Base-by-base conservation (phyloP, 2,797 vertebrate genomes). In the Eupleurogrammus muticus region DNA sequence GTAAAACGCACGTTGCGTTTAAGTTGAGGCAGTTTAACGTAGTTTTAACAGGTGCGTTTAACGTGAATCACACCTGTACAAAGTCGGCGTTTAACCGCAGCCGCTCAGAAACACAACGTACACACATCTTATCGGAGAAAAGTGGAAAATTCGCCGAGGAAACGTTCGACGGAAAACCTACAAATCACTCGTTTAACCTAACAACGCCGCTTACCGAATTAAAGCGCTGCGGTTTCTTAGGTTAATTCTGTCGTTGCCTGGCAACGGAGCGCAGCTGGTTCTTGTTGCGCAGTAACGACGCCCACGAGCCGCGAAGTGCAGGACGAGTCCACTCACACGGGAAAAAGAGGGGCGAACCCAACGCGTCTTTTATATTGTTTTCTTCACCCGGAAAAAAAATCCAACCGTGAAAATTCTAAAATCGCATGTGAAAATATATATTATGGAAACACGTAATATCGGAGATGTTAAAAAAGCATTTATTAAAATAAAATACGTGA, bases 261-360 rank as follows among this genome's bases (percentile, higher is more conserved):
- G 89, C 81, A 91, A 87, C 87, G 20, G 11, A 7, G 1, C 6
- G 58, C 42, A n/a, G 46, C 17, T 70, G 62, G 49, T 62, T 68
- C 16, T 67, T 19, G 53, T 1, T 50, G 78, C 80, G 92, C 90
- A 91, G 60, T 56, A n/a, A 0, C 24, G 21, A 80, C 73, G 62
- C 72, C 32, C 70, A 32, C 5, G 56, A 87, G 83, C 75, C 20
- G 54, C 13, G 3, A 2, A 0, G 4, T 23, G 8, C 4, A 1
- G 73, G 86, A 46, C 77, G 58, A 87, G 28, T 77, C 89, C 85
- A 93, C 35, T 51, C 1, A 19, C 44, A 19, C 51, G 38, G 7
- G n/a, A n/a, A n/a, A 21, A 3, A 42, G 32, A 76, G 47, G 21
- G 80, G 66, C 23, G 5, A 23, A 9, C 4, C 2, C 0, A 1